These are phyloP conservation scores for Takifugu bimaculatus DNA, from an alignment of 2,113 vertebrate species.

Conservation along the genomic window DNA sequence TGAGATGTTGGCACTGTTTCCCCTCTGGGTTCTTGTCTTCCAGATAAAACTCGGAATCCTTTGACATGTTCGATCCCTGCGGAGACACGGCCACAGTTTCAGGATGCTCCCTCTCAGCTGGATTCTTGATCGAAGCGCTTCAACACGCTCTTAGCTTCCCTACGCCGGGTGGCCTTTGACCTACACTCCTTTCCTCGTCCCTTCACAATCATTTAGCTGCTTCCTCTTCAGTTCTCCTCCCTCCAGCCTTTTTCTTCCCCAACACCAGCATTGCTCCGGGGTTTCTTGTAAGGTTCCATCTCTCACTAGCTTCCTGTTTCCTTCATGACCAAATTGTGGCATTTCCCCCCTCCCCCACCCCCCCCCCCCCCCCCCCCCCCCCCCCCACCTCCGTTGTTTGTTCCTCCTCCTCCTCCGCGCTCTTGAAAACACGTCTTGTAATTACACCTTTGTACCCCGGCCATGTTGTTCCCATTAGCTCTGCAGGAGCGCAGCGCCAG, in stretches of 20 bases:
- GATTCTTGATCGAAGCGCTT: no score
- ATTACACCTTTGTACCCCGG: conserved; percentile 62
- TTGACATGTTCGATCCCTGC: conserved; percentile 92
- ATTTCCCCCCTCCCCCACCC: no score
- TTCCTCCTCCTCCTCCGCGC: conserved; percentile 21
- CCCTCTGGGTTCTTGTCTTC: conserved; percentile 93
- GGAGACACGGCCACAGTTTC: conserved; percentile 5
- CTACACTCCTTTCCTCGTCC: conserved; percentile 4
- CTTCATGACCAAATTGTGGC: no score
- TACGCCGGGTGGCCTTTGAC: neutral
- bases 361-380: neutral
- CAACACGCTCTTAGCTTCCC: neutral
- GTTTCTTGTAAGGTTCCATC: neutral
- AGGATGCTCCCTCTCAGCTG: neutral
- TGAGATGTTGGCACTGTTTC: conserved; percentile 89
- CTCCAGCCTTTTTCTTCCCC: neutral
- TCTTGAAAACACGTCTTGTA: conserved; percentile 61
- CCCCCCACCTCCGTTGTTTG: neutral
- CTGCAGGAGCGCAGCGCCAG: conserved; percentile 16
- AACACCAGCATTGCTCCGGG: no score
- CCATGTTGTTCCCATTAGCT: conserved; percentile 69
- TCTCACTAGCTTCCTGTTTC: neutral
- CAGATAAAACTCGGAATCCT: conserved; percentile 91
- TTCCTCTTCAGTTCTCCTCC: neutral
- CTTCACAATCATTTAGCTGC: neutral